Base-by-base conservation (phyloP, 2,113 vertebrate genomes). In the Jacana jacana region DNA sequence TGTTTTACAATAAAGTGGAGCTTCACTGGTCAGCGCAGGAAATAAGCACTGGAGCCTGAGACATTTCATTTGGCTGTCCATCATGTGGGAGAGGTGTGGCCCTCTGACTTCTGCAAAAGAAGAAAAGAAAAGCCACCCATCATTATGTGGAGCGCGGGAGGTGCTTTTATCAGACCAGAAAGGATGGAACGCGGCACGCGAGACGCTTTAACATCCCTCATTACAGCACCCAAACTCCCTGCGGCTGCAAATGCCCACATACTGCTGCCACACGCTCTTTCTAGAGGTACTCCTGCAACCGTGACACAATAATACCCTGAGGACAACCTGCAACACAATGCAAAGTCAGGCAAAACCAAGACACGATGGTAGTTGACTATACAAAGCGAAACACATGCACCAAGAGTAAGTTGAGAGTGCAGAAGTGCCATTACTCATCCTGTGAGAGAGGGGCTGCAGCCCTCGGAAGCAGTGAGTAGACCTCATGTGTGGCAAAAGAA, bases 11-110 rank as follows among this genome's bases (percentile, higher is more conserved):
- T 97, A 96, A 97, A 96, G 97, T 96, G 95, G 97, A 97, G 97
- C 97, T 97, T 99, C 99, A 99, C 98, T 99, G 99, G 97, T 99
- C 99, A 96, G 99, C 99, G 31, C 99, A 99, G 98, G 99, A 99
- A 98, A 99, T 99, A 97, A 99, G 99, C 95, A 99, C 98, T 82
- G 99, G 98, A 97, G 99, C 98, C 98, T 99, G 99, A 94, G 98
- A 97, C 93, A 99, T 99, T 97, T 99, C 99, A 95, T 99, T 99
- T 97, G 99, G 98, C 98, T 99, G 99, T 98, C 98, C 98, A 35
- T 99, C 99, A 52, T 97, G 98, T 91, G 98, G 96, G 91, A 99
- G 97, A 73, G 98, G 97, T 89, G 99, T 97, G 70, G 98, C 97
- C 88, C 98, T 99, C 98, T 99, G 99, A 97, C 98, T 98, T 98